These are phyloP conservation scores for Belonocnema kinseyi DNA, from an alignment of 1,140 invertebrate genomes.

Conservation along the genomic window DNA sequence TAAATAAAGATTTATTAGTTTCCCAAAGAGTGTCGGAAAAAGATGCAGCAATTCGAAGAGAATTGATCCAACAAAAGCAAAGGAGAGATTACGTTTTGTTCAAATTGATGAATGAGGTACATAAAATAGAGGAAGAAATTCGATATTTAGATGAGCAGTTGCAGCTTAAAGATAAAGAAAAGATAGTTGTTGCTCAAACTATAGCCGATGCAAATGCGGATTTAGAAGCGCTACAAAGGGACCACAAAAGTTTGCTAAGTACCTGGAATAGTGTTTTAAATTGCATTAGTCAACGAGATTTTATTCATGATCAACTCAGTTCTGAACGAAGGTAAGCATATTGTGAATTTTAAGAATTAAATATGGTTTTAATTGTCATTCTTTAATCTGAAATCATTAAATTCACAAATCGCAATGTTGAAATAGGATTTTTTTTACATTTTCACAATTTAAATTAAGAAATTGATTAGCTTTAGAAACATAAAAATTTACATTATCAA, in stretches of 20 bases:
- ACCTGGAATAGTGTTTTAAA: conserved; percentile 84
- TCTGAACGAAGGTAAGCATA: conserved; percentile 77
- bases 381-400: no score
- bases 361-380: neutral
- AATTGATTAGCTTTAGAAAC: no score
- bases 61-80: conserved; percentile 74
- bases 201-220: conserved; percentile 81
- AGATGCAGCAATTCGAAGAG: conserved; percentile 71
- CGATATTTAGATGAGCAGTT: conserved; percentile 72
- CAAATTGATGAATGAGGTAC: conserved; percentile 75
- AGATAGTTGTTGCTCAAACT: conserved; percentile 70
- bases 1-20: conserved; percentile 72
- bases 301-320: conserved; percentile 78
- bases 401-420: no score
- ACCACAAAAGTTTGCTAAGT: conserved; percentile 81
- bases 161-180: conserved; percentile 71
- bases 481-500: no score
- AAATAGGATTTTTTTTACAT: no score
- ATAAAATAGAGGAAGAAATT: conserved; percentile 75
- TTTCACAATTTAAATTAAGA: no score
- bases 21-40: conserved; percentile 76
- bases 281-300: conserved; percentile 82
- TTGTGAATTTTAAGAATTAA: neutral
- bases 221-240: conserved; percentile 81
- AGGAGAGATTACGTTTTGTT: conserved; percentile 76